A percentile compares a stretch with the other conserved stretches of the same genome.
phyloP scores from a whole-genome alignment of 2,888 invertebrate genomes.

The Nasonia oneida region DNA sequence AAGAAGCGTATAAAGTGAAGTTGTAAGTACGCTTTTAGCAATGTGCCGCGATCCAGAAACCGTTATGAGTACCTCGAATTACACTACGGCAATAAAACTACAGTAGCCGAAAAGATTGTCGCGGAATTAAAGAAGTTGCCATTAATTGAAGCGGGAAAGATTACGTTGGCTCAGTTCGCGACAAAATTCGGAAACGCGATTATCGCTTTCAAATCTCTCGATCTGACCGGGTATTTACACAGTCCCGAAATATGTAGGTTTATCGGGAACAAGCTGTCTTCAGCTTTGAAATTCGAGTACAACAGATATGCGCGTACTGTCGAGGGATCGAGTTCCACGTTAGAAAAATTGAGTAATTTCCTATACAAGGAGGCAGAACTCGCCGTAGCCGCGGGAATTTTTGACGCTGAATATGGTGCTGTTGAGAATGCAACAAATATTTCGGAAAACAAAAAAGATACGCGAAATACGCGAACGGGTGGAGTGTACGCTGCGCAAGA shows the following conservation, averaged over 20 bases:
- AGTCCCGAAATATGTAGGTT: neutral
- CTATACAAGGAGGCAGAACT: neutral
- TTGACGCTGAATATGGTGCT: neutral
- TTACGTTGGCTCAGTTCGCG: no score
- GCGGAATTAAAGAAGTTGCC: no score
- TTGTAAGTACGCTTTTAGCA: no score
- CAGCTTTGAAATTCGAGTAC: constrained; percentile 34
- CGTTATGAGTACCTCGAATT: no score
- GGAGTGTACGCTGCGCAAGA: neutral
- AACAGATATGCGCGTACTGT: neutral
- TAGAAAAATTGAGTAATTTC: constrained; percentile 16
- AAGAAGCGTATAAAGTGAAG: no score
- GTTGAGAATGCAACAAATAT: neutral
- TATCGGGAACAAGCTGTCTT: constrained; percentile 1
- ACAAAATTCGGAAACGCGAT: no score
- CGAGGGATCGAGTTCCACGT: neutral
- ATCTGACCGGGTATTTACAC: constrained; percentile 3
- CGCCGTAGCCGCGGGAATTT: neutral
- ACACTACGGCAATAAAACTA: no score
- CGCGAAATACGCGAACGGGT: neutral
- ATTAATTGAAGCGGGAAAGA: no score
- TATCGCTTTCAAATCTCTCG: neutral
- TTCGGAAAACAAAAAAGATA: neutral
- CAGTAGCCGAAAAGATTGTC: no score
- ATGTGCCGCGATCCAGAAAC: no score